Conservation (phyloP, 2,113 vertebrate genomes). For the Myocastor coypus region DNA sequence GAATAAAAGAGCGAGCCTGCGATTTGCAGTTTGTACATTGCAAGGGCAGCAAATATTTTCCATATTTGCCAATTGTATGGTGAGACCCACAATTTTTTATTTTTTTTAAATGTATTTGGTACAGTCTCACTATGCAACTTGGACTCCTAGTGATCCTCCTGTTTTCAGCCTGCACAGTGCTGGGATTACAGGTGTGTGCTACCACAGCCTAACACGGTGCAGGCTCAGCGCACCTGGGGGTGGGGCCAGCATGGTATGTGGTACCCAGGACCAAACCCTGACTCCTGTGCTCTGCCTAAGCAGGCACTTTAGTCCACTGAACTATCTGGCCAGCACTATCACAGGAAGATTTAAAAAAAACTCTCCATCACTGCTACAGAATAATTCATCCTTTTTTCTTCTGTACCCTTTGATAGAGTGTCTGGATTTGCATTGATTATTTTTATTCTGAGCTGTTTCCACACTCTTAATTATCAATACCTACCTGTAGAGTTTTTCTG, state of each 20-base stretch:
- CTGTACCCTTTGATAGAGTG: neutral
- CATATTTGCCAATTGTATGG: neutral
- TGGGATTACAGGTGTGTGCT: no score
- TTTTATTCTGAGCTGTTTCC: neutral
- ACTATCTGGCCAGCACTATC: neutral
- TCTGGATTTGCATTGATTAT: neutral
- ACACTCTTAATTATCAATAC: neutral
- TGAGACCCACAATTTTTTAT: neutral
- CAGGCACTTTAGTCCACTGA: no score
- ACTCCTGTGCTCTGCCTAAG: no score
- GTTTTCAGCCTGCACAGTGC: no score
- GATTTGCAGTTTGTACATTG: neutral
- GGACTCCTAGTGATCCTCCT: no score
- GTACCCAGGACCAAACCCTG: no score
- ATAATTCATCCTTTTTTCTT: neutral
- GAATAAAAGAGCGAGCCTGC: neutral
- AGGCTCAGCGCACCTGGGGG: no score
- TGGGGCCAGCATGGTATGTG: no score
- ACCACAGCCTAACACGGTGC: no score
- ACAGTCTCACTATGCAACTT: no score
- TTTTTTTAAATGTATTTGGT: no score
- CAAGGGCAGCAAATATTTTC: neutral
- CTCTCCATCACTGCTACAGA: neutral
- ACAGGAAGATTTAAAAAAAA: neutral
- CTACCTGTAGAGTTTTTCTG: neutral